Percentiles rank a stretch among this genome's conserved stretches.
Conservation (phyloP, 2,797 vertebrate species). For the Austrolebias charrua region DNA sequence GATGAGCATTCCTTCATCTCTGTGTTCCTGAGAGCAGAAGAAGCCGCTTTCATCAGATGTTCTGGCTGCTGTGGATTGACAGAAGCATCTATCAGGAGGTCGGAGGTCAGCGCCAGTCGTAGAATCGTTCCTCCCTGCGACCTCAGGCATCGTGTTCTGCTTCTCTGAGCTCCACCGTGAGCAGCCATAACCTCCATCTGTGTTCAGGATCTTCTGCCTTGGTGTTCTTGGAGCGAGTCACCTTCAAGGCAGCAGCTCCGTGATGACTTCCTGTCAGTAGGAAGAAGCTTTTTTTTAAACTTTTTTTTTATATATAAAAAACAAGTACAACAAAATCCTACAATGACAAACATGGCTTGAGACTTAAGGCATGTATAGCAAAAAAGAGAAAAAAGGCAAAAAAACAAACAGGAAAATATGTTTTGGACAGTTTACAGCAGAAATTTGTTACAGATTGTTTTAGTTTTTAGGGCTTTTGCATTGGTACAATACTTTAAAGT, state of each 20-base stretch:
- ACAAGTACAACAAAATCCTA: no score
- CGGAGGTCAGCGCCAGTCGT: conserved; percentile 8
- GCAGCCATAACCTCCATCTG: background rate
- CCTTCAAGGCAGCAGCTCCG: conserved; percentile 47
- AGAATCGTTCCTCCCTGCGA: background rate
- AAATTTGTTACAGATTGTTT: no score
- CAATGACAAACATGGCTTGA: no score
- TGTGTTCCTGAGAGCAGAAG: background rate
- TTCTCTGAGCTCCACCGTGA: background rate
- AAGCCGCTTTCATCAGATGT: background rate
- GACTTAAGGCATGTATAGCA: no score
- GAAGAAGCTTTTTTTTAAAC: no score
- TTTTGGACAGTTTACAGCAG: no score
- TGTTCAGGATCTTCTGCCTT: conserved; percentile 19
- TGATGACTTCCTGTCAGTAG: conserved; percentile 27
- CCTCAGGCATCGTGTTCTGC: background rate
- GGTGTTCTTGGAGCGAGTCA: conserved; percentile 26
- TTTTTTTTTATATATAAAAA: no score
- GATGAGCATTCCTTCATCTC: background rate
- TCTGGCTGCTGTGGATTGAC: conserved; percentile 34
- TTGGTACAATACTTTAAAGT: no score
- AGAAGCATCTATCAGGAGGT: conserved; percentile 34
- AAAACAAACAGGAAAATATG: no score
- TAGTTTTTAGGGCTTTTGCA: no score
- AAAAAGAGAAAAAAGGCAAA: no score